Evolutionary conservation across 2,113 vertebrate species (phyloP), one percentile per base, ranked within the genome.

Genomic region (Phylloscopus trochilus): DNA sequence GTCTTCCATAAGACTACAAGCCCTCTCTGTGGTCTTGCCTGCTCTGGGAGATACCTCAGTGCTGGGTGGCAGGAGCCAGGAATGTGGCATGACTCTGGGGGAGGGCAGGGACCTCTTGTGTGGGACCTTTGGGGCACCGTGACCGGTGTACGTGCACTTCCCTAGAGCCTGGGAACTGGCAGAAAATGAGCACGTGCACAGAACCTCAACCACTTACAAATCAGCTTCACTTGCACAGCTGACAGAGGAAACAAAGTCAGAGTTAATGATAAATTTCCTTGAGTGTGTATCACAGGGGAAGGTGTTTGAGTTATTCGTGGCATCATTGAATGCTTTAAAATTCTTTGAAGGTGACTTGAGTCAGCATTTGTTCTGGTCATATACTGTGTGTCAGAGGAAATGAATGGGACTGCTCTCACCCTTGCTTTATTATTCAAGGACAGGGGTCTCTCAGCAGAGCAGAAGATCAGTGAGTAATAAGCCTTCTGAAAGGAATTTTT

Each of bases 391-490:
- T 86, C 55, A 93, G 82, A 90, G 68, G 76, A 97, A 88, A 74
- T 70, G 51, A 88, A 77, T 77, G 58, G 53, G 58, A 46, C 78
- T 53, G 52, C 7, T 41, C 27, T 70, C 30, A 53, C 7, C 23
- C 27, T 92, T 0, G 0, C 59, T 87, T 82, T 83, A 41, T 73
- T 92, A 59, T 87, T 89, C 44, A 64, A 70, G 47, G 52, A 5
- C 22, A 37, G 69, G 27, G 27, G 22, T 89, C 77, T 95, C 73
- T 55, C 3, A 6, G 24, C 3, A 6, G 74, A 75, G 27, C 55
- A 39, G 24, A 64, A 72, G 86, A 70, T 87, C 62, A 75, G 44
- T 92, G 56, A 87, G 56, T 87, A 87, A 94, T 87, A 84, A 82
- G 30, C 27, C 37, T 59, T 23, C 52, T 92, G 44, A 56, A 93